phyloP scores from a whole-genome alignment of 2,888 invertebrate species.

The Campoplex nolae region DNA sequence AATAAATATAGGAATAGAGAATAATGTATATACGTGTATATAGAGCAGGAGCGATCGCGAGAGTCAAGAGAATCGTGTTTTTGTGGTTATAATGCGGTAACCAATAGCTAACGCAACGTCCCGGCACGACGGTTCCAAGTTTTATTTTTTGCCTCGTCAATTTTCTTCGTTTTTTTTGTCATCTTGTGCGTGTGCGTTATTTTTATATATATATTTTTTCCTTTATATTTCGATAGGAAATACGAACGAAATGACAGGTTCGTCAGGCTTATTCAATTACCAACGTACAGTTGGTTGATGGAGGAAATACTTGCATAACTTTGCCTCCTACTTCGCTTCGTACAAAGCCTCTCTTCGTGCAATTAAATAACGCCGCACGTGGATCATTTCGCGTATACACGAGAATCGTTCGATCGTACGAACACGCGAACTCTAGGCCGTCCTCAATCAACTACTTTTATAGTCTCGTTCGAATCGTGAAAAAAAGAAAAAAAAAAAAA shows the following conservation, averaged over 20 bases:
- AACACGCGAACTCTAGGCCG: slow-evolving; percentile 11
- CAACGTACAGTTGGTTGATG: slow-evolving; percentile 1
- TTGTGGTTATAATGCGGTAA: slow-evolving; percentile 44
- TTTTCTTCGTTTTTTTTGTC: slow-evolving; percentile 15
- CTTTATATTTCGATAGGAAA: slow-evolving; percentile 3
- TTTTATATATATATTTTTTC: too few relatives aligned
- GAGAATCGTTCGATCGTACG: not conserved
- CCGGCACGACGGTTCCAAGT: not conserved
- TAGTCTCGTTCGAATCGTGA: not conserved
- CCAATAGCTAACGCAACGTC: slow-evolving; percentile 42
- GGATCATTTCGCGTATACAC: slow-evolving; percentile 41
- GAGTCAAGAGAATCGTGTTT: slow-evolving; percentile 25
- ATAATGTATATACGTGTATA: not conserved
- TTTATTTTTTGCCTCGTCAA: not conserved
- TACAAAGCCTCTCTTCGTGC: slow-evolving; percentile 41
- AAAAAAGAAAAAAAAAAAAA: not conserved
- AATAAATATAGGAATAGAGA: not conserved
- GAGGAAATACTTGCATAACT: slow-evolving; percentile 60
- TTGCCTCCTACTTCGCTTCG: slow-evolving; percentile 21
- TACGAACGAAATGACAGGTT: slow-evolving; percentile 19
- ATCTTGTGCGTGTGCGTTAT: not conserved
- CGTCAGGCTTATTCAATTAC: slow-evolving; percentile 1
- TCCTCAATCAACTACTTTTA: not conserved
- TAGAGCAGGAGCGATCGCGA: not conserved
- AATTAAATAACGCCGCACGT: slow-evolving; percentile 56